phyloP scores from a whole-genome alignment of 2,113 vertebrate genomes.

The Dicerorhinus sumatrensis region DNA sequence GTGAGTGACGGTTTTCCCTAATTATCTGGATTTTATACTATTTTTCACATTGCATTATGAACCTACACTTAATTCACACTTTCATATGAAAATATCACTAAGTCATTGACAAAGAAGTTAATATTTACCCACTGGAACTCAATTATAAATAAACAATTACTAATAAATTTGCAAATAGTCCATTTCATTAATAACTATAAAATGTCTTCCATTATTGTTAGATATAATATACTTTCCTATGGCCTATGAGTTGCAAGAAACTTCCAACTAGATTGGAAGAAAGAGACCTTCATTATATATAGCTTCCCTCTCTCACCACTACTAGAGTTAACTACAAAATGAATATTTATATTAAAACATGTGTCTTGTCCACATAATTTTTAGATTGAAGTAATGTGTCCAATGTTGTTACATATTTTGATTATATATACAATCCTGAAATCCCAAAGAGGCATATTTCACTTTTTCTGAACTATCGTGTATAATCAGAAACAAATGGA shows the following conservation, averaged over 20 bases:
- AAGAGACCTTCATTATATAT: neutral
- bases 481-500: neutral
- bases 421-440: neutral
- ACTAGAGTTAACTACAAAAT: neutral
- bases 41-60: neutral
- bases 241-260: neutral
- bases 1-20: neutral
- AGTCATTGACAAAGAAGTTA: neutral
- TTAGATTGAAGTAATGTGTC: neutral
- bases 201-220: neutral
- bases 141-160: conserved; percentile 8
- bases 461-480: neutral
- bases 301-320: neutral
- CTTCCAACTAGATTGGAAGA: neutral
- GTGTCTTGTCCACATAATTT: neutral
- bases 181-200: neutral
- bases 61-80: conserved; percentile 3
- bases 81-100: neutral
- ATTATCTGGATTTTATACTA: neutral
- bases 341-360: neutral
- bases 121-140: neutral
- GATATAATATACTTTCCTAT: neutral
- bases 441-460: neutral
- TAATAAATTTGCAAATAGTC: neutral
- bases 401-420: neutral